phyloP scores from a whole-genome alignment of 2,113 vertebrate species.

The Alethe castanea region DNA sequence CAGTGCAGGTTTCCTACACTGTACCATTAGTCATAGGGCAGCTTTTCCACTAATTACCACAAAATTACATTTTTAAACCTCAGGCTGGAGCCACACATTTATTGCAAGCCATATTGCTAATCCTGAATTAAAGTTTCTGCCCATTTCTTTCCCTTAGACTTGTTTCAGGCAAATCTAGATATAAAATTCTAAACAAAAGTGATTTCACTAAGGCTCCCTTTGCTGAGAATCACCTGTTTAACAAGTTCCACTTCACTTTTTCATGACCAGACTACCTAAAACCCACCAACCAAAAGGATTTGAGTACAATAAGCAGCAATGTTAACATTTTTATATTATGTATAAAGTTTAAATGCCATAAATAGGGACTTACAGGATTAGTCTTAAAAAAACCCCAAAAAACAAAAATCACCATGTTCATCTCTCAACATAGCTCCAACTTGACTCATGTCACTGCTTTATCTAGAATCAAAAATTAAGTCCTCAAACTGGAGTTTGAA shows the following conservation, averaged over 20 bases:
- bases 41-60: background rate
- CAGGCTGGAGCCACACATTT: accelerated
- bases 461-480: background rate
- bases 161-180: background rate
- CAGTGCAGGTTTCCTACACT: background rate
- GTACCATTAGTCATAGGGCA: background rate
- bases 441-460: background rate
- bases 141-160: background rate
- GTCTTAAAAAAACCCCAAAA: background rate
- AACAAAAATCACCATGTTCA: accelerated
- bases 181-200: background rate
- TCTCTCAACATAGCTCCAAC: background rate
- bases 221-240: background rate
- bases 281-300: background rate
- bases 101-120: background rate
- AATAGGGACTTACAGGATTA: background rate
- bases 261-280: background rate
- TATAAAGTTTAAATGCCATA: background rate
- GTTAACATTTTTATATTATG: background rate
- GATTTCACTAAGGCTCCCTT: background rate
- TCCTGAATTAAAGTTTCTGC: background rate
- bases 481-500: background rate
- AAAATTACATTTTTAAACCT: background rate
- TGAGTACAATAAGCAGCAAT: background rate
- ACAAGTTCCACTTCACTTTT: background rate